Evolutionary conservation across 2,888 invertebrate species (phyloP).

Genomic region (Corbicula japonica): DNA sequence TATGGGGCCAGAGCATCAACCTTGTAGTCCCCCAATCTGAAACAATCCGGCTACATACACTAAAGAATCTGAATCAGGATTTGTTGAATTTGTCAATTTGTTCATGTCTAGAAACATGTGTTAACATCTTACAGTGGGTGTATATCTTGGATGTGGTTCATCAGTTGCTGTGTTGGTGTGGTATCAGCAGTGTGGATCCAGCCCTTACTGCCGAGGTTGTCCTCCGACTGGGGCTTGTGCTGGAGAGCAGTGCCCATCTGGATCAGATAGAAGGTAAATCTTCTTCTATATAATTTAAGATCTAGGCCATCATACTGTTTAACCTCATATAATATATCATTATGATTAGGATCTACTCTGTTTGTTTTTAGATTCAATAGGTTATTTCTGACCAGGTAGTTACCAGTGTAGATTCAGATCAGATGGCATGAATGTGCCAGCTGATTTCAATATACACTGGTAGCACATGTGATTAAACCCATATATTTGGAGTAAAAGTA

Average conservation of each 20-base stretch:
- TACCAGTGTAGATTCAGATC: too few species aligned
- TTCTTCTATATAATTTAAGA: too few species aligned
- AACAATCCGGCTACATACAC: neutral
- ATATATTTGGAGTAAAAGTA: too few species aligned
- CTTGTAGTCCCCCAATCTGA: neutral
- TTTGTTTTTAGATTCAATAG: too few species aligned
- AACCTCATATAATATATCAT: too few species aligned
- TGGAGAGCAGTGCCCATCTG: constrained; percentile 84
- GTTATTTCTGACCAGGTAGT: too few species aligned
- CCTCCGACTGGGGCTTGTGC: constrained; percentile 84
- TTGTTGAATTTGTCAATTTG: neutral
- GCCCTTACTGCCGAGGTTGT: constrained; percentile 85
- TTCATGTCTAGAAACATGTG: neutral
- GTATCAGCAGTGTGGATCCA: constrained; percentile 85
- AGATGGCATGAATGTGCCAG: too few species aligned
- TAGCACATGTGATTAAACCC: too few species aligned
- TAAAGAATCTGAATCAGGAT: neutral
- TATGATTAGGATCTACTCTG: too few species aligned
- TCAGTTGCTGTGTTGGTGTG: constrained; percentile 84
- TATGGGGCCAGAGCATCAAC: neutral
- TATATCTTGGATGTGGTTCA: constrained; percentile 85
- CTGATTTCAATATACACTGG: too few species aligned
- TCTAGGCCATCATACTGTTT: too few species aligned
- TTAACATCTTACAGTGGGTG: constrained; percentile 83
- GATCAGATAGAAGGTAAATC: constrained; percentile 76